phyloP scores from a whole-genome alignment of 2,113 vertebrate genomes.

The Speoplatyrhinus poulsoni region DNA sequence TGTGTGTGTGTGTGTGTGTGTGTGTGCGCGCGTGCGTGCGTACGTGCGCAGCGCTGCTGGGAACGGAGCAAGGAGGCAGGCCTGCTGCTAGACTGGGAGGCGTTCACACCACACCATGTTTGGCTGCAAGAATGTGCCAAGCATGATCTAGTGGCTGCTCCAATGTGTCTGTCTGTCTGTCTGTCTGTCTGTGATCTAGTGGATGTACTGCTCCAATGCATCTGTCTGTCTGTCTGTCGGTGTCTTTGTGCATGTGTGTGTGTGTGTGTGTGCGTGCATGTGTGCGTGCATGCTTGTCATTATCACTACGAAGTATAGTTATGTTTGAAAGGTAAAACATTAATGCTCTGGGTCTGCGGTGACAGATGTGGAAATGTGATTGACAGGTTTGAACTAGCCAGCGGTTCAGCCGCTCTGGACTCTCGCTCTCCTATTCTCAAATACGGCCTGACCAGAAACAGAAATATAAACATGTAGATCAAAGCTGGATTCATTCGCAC shows the following conservation, averaged over 20 bases:
- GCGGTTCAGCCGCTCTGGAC: conserved; percentile 17
- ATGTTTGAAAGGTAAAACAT: conserved; percentile 63
- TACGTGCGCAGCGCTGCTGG: conserved; percentile 16
- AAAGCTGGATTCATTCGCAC: conserved; percentile 15
- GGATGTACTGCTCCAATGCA: too few species aligned
- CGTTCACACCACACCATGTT: conserved; percentile 50
- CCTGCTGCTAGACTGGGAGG: conserved; percentile 26
- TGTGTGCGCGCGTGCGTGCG: conserved; percentile 36
- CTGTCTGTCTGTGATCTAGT: neutral
- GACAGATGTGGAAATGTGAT: conserved; percentile 49
- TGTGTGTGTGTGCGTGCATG: conserved; percentile 10
- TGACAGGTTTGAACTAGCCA: conserved; percentile 35
- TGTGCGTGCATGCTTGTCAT: conserved; percentile 16
- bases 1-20: conserved; percentile 39
- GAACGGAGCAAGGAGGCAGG: conserved; percentile 1
- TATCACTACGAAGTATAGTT: conserved; percentile 32
- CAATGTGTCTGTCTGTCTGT: neutral
- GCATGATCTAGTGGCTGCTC: conserved; percentile 30
- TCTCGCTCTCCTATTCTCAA: conserved; percentile 23
- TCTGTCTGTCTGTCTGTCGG: neutral
- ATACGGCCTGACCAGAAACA: conserved; percentile 6
- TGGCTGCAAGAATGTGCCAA: conserved; percentile 57
- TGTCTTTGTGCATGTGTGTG: conserved; percentile 9
- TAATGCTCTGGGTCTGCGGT: conserved; percentile 45
- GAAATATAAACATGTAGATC: conserved; percentile 30